A percentile compares a stretch with the other conserved stretches of the same genome.
Conservation (phyloP, 1,140 invertebrate species). For the Pogonomyrmex californicus region DNA sequence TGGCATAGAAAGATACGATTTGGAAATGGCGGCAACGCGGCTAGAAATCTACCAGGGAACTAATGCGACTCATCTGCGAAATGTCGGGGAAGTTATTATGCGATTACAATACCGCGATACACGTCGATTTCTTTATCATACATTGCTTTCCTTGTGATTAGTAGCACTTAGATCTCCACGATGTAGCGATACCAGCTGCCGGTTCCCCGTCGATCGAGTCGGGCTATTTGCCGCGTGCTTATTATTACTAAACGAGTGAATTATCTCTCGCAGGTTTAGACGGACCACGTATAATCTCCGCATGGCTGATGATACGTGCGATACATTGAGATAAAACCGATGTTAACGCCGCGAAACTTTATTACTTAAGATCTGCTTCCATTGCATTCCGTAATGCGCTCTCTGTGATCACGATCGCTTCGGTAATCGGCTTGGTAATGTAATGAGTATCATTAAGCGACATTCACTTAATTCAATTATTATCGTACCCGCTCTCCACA, state of each 20-base stretch:
- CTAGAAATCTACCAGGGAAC: not conserved
- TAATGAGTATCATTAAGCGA: slow-evolving; percentile 76
- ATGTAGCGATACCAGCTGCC: not conserved
- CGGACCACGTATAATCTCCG: slow-evolving; percentile 26
- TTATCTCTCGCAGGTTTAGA: slow-evolving; percentile 47
- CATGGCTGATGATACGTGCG: slow-evolving; percentile 37
- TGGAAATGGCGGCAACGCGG: not conserved
- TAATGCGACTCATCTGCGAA: not conserved
- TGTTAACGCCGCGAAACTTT: slow-evolving; percentile 53
- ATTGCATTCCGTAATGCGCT: slow-evolving; percentile 18
- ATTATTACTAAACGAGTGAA: slow-evolving; percentile 42
- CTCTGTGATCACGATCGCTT: slow-evolving; percentile 53
- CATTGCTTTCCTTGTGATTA: slow-evolving; percentile 2
- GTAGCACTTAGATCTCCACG: slow-evolving; percentile 23
- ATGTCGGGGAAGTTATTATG: not conserved
- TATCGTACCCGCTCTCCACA: slow-evolving; percentile 63
- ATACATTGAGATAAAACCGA: slow-evolving; percentile 55
- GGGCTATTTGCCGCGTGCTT: slow-evolving; percentile 31
- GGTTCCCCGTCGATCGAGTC: not conserved
- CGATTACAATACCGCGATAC: slow-evolving; percentile 4
- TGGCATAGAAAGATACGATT: not conserved
- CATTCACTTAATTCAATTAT: slow-evolving; percentile 77
- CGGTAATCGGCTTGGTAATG: slow-evolving; percentile 64
- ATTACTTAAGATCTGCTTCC: slow-evolving; percentile 44
- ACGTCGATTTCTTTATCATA: not conserved